Evolutionary conservation across 2,888 invertebrate species (phyloP), one percentile per base, ranked within the genome.

Genomic region (Plebejus anna): DNA sequence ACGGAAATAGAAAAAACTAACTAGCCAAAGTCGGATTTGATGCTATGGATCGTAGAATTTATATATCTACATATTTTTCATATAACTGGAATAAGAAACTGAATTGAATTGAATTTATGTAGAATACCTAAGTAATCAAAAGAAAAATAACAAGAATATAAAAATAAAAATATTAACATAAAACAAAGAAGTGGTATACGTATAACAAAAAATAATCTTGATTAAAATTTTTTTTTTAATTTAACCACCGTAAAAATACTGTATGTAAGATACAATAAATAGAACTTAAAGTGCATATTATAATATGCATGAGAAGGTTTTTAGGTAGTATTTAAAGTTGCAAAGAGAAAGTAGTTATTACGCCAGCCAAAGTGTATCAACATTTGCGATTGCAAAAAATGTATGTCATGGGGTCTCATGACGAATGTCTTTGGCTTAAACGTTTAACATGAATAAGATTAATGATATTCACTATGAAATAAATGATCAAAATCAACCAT

Each of bases 301-400:
- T 32, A 13, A 66, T 36, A 66, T 66, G 66, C 66, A 66, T 66
- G 66, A 66, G 66, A 66, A 66, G 32, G 32, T 66, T 28, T 32
- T 66, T 36, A 66, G 66, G 66, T 66, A 66, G 77, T 76, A 75
- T 79, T 79, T 78, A 85, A 84, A 80, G 76, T 75, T 82, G 81
- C 82, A 83, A 82, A 90, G 93, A 86, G 93, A 93, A 92, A 92
- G 93, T 88, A 82, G 80, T 82, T 81, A 80, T 83, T 84, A 87
- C 85, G 84, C 89, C 82, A 84, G 88, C 86, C 85, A 89, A 92
- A 89, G 87, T 88, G 89, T 92, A 91, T 85, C 90, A 88, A 85
- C 85, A 85, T 83, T 85, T 85, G 86, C 81, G 83, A 85, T 82
- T 85, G 86, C 82, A 86, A 90, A 89, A 71, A 91, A 92, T 84